A percentile compares a stretch with the other conserved stretches of the same genome.
These are phyloP conservation scores for Drosophila fungiperda DNA, from an alignment of 2,888 invertebrate species.

Conservation along the genomic window DNA sequence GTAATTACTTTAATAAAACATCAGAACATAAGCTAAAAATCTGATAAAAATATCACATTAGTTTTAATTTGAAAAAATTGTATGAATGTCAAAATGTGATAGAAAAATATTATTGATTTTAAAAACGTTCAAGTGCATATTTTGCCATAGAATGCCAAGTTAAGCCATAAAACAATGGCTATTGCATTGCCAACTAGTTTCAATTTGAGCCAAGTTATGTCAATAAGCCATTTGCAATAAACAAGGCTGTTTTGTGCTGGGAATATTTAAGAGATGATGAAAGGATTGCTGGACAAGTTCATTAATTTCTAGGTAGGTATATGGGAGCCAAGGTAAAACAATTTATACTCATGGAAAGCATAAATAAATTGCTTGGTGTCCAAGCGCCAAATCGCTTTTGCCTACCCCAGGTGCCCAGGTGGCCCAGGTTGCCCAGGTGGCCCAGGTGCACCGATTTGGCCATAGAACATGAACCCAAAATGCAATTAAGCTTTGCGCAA, in stretches of 20 bases:
- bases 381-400: conserved; percentile 50
- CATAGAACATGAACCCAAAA: conserved; percentile 42
- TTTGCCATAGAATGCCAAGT: background rate
- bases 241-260: background rate
- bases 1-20: too few species aligned
- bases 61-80: too few species aligned
- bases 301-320: conserved; percentile 35
- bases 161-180: background rate
- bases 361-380: conserved; percentile 52
- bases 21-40: too few species aligned
- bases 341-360: conserved; percentile 42
- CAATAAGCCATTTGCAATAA: background rate
- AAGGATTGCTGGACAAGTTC: conserved; percentile 9
- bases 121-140: background rate
- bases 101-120: background rate
- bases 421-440: background rate
- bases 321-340: conserved; percentile 35
- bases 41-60: too few species aligned
- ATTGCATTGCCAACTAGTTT: background rate
- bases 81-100: too few species aligned
- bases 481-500: conserved; percentile 74
- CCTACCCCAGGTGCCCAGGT: conserved; percentile 4
- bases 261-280: background rate
- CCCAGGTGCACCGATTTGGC: conserved; percentile 44
- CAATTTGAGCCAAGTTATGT: background rate